Conservation (phyloP, 2,797 vertebrate genomes). For the Fistularia tabacaria region DNA sequence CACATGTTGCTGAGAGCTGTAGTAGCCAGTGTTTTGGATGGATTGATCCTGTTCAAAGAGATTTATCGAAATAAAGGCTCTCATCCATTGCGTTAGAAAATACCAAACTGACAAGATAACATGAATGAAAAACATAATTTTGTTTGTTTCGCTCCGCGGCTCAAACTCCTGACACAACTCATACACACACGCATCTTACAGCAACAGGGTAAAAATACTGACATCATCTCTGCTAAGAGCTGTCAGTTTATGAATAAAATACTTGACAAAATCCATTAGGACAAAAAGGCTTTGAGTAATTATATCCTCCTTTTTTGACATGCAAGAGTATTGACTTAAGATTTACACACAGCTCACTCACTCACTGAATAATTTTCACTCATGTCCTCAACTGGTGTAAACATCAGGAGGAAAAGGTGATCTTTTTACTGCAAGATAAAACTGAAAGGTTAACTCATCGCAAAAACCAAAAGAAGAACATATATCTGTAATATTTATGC, state of each 20-base stretch:
- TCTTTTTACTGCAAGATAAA: too few relatives aligned
- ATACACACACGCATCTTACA: constrained; percentile 35
- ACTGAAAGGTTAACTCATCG: too few relatives aligned
- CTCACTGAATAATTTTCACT: too few relatives aligned
- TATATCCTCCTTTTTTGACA: constrained; percentile 5
- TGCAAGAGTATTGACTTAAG: background rate
- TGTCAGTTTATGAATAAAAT: constrained; percentile 31
- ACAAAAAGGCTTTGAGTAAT: constrained; percentile 7
- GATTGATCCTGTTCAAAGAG: background rate
- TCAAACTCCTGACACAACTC: constrained; percentile 35
- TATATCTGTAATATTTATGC: too few relatives aligned
- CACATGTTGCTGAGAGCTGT: too few relatives aligned
- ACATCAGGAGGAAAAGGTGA: too few relatives aligned
- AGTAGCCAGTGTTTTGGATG: background rate
- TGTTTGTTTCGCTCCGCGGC: constrained; percentile 1
- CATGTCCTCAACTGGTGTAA: too few relatives aligned
- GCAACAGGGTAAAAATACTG: constrained; percentile 26
- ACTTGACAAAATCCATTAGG: constrained; percentile 20
- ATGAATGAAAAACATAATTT: background rate
- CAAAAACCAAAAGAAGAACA: too few relatives aligned
- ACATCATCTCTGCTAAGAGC: constrained; percentile 39
- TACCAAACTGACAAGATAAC: background rate
- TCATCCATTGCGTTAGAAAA: too few relatives aligned
- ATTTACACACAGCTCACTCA: background rate
- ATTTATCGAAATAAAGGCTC: background rate